Conservation (phyloP, 2,888 invertebrate species). For the Mantis religiosa region DNA sequence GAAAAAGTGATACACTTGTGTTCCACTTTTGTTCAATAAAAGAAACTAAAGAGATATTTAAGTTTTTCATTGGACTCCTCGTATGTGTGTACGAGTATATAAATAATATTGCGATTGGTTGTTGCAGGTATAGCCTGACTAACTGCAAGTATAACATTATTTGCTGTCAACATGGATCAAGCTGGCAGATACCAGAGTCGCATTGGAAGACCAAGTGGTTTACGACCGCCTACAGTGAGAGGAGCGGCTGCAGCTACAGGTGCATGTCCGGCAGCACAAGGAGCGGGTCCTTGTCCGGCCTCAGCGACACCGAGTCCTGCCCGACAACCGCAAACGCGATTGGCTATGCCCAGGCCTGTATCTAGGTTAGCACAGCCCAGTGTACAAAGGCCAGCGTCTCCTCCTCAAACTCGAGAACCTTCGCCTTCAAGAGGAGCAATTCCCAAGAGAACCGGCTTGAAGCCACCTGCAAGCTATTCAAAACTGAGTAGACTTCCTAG, state of each 20-base stretch:
- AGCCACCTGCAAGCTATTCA: not conserved
- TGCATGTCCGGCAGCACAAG: not conserved
- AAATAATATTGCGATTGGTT: too few relatives aligned
- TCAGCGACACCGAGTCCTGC: not conserved
- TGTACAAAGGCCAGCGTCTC: not conserved
- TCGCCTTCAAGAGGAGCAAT: not conserved
- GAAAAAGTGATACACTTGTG: too few relatives aligned
- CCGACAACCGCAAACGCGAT: not conserved
- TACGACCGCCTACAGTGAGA: not conserved
- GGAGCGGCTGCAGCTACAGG: not conserved
- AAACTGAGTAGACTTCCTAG: not conserved
- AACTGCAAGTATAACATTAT: too few relatives aligned
- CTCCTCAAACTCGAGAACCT: not conserved
- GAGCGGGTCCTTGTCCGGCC: not conserved
- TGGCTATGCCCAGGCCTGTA: not conserved
- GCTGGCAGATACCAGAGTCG: not conserved
- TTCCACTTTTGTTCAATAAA: too few relatives aligned
- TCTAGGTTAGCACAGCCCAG: too few relatives aligned
- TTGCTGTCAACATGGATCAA: not conserved
- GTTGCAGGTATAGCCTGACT: too few relatives aligned
- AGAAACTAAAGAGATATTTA: too few relatives aligned
- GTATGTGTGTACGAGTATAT: too few relatives aligned
- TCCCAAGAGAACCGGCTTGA: not conserved
- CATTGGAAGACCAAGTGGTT: not conserved
- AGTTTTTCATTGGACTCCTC: too few relatives aligned